These are phyloP conservation scores for Gambelia wislizenii DNA, from an alignment of 2,797 vertebrate species.

Conservation along the genomic window DNA sequence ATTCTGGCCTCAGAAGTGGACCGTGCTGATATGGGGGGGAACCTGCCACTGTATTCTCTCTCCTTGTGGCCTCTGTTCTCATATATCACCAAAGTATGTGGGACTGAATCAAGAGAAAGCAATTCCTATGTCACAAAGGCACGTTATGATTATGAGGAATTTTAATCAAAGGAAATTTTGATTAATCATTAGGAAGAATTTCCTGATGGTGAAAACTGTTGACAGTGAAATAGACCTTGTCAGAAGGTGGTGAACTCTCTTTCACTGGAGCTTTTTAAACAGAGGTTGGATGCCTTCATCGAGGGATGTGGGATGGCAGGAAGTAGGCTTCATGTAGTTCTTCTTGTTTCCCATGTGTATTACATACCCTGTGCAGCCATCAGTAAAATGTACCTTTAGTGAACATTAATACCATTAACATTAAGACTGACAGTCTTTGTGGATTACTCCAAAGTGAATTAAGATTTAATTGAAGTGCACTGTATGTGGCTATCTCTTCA, in stretches of 20 bases:
- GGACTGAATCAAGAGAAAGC: not conserved
- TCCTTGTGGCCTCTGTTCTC: not conserved
- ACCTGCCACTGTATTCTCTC: not conserved
- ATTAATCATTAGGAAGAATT: not conserved
- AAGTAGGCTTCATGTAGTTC: not conserved
- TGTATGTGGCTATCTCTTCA: constrained; percentile 8
- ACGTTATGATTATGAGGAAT: not conserved
- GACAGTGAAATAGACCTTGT: too few relatives aligned
- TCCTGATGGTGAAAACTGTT: too few relatives aligned
- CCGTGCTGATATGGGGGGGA: not conserved
- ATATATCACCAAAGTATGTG: not conserved
- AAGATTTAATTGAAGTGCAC: constrained; percentile 14
- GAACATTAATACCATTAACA: not conserved
- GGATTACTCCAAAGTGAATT: constrained; percentile 19
- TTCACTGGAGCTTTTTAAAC: too few relatives aligned
- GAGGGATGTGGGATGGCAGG: too few relatives aligned
- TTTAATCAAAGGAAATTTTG: too few relatives aligned
- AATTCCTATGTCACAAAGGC: not conserved
- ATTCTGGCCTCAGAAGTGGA: not conserved
- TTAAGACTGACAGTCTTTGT: not conserved
- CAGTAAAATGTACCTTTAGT: not conserved
- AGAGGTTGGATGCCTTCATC: too few relatives aligned
- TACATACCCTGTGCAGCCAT: not conserved
- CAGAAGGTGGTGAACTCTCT: too few relatives aligned
- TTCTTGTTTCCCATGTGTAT: not conserved